Evolutionary conservation across 2,888 invertebrate genomes (phyloP), one percentile per base, ranked within the genome.

Genomic region (Cylloceria caligata): DNA sequence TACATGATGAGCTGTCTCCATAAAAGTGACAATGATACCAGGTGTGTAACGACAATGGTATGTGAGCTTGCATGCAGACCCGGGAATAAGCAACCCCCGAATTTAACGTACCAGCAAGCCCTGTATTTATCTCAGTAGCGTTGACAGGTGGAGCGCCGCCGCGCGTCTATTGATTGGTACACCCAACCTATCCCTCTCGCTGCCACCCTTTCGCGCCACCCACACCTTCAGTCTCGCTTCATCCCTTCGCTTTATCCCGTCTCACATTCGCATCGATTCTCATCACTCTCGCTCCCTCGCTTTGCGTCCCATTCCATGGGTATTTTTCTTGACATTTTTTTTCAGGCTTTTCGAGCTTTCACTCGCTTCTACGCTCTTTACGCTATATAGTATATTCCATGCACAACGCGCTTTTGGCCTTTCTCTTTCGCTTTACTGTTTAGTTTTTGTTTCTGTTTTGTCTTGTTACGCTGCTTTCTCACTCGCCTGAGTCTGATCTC

Each of bases 91-190:
- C 67, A 52, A 72, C 16, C 39, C 64, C 55, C 30, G 60, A 75
- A 77, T 39, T 60, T 72, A 81, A 80, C 30, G 64, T 68, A 79
- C 45, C 69, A 65, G 77, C 68, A 69, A 75, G 60, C 49, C 21
- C 45, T 21, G 84, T 86, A 86, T 87, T 87, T 87, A 87, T 88
- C 84, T 85, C 84, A 83, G 80, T 80, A 84, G 81, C 86, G 88
- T 87, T 89, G 89, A 90, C 89, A 89, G 88, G 88, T 88, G 88
- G 86, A 87, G 89, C 88, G 88, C 88, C 88, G 88, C 86, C 88
- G 88, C 89, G 87, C 87, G 87, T 87, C 88, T 89, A 90, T 90
- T 89, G 90, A 90, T 89, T 90, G 89, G 88, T 86, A 85, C 86
- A 75, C 30, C 84, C 87, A 83, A 83, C 83, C 81, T 83, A 85